Percentiles rank a stretch among this genome's conserved stretches.
These are phyloP conservation scores for Telmatherina bonti DNA, from an alignment of 2,797 vertebrate species.

Conservation along the genomic window DNA sequence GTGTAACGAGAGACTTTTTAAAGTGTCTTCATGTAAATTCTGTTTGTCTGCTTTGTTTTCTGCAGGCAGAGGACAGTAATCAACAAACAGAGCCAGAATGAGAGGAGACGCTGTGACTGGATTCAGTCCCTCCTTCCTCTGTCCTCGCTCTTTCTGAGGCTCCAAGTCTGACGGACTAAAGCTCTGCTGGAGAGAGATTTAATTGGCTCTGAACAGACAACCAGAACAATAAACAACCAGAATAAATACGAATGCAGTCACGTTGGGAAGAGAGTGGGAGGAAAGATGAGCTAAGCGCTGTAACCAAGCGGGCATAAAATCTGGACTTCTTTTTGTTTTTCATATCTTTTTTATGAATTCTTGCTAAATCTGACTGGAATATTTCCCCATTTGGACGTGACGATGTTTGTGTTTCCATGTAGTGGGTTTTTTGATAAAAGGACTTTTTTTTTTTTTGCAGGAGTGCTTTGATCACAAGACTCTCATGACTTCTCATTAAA, in stretches of 20 bases:
- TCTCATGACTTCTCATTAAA: slow-evolving; percentile 20
- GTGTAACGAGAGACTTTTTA: too few species aligned
- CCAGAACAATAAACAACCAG: slow-evolving; percentile 50
- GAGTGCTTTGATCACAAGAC: slow-evolving; percentile 12
- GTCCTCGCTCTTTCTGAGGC: slow-evolving; percentile 38
- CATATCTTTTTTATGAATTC: slow-evolving; percentile 26
- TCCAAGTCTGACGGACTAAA: slow-evolving; percentile 51
- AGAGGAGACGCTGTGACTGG: slow-evolving; percentile 49
- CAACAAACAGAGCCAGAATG: slow-evolving; percentile 53
- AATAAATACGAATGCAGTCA: slow-evolving; percentile 51
- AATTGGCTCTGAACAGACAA: slow-evolving; percentile 58
- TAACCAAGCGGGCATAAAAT: slow-evolving; percentile 44
- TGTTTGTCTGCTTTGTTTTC: slow-evolving; percentile 59
- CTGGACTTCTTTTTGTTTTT: slow-evolving; percentile 22
- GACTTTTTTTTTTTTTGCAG: slow-evolving; percentile 8
- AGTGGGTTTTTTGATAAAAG: slow-evolving; percentile 20
- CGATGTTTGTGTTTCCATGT: slow-evolving; percentile 16
- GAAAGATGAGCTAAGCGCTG: slow-evolving; percentile 47
- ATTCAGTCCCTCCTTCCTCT: slow-evolving; percentile 42
- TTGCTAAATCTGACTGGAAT: slow-evolving; percentile 33
- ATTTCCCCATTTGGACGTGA: slow-evolving; percentile 17
- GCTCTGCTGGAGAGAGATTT: slow-evolving; percentile 60
- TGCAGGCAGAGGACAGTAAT: slow-evolving; percentile 46
- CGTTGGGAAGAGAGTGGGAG: slow-evolving; percentile 27
- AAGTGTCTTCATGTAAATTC: slow-evolving; percentile 4